Evolutionary conservation across 2,888 invertebrate genomes (phyloP), one percentile per base, ranked within the genome.

Genomic region (Baccha elongata): DNA sequence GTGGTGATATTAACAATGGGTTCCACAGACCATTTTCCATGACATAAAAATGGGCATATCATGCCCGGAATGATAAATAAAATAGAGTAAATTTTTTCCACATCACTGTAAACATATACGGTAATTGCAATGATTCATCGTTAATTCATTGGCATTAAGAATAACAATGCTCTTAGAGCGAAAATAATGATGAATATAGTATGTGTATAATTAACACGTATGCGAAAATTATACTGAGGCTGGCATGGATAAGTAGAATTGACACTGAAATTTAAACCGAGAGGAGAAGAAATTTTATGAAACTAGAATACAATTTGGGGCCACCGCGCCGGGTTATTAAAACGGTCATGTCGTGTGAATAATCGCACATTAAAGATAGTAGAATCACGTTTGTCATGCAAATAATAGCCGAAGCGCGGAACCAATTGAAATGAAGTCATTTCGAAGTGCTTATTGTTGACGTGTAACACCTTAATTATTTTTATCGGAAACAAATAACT

Each of bases 41-140:
- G n/a, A n/a, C n/a, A n/a, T n/a, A n/a, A n/a, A n/a, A n/a, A n/a
- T n/a, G n/a, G n/a, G n/a, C n/a, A n/a, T n/a, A n/a, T n/a, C n/a
- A n/a, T n/a, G n/a, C n/a, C n/a, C n/a, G n/a, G n/a, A n/a, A n/a
- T n/a, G n/a, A n/a, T n/a, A n/a, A n/a, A n/a, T n/a, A n/a, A n/a
- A n/a, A n/a, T n/a, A n/a, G n/a, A n/a, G n/a, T n/a, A n/a, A n/a
- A n/a, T n/a, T n/a, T 6, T 26, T 26, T 26, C 3, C 26, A 26
- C 26, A 26, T 3, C 11, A 64, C 23, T 32, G 26, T 26, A 4
- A 4, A 26, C n/a, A 26, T 26, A 26, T 4, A 32, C 26, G 15
- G 65, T 68, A 67, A 62, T 53, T 67, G 37, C 37, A 46, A 74
- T 79, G 79, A 74, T 62, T 74, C 73, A 79, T 74, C 53, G 40